Conservation (phyloP, 2,113 vertebrate species). For the Nanorana parkeri region DNA sequence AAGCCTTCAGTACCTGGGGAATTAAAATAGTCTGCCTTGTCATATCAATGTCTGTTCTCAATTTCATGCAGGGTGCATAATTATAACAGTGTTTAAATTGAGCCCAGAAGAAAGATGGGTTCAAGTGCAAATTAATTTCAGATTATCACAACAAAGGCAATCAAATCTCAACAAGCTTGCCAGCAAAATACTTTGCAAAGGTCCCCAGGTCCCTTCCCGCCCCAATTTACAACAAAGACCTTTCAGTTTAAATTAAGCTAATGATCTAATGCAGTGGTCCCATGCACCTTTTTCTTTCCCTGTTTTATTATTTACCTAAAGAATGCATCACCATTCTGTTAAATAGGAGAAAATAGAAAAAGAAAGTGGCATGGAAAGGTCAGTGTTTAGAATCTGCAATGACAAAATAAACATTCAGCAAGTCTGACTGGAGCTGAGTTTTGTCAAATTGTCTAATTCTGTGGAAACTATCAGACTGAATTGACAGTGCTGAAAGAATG, state of each 20-base stretch:
- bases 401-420: constrained; percentile 74
- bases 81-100: constrained; percentile 95
- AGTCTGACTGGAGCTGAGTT: constrained; percentile 65
- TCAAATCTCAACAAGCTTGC: constrained; percentile 86
- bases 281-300: constrained; percentile 73
- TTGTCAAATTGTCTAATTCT: constrained; percentile 67
- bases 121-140: constrained; percentile 99
- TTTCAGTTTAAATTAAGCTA: constrained; percentile 88
- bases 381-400: constrained; percentile 70
- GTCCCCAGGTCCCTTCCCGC: constrained; percentile 81
- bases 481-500: constrained; percentile 66
- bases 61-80: constrained; percentile 89
- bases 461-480: constrained; percentile 64
- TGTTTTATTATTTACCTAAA: constrained; percentile 70
- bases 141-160: constrained; percentile 99
- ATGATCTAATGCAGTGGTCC: constrained; percentile 79
- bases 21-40: constrained; percentile 91
- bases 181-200: constrained; percentile 87
- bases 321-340: constrained; percentile 61
- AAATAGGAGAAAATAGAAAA: constrained; percentile 59
- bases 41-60: constrained; percentile 90
- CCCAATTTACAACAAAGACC: constrained; percentile 82
- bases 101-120: constrained; percentile 97
- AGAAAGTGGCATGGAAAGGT: constrained; percentile 67
- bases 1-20: constrained; percentile 87